These are phyloP conservation scores for Stictonetta naevosa DNA, from an alignment of 2,113 vertebrate species.

Conservation along the genomic window DNA sequence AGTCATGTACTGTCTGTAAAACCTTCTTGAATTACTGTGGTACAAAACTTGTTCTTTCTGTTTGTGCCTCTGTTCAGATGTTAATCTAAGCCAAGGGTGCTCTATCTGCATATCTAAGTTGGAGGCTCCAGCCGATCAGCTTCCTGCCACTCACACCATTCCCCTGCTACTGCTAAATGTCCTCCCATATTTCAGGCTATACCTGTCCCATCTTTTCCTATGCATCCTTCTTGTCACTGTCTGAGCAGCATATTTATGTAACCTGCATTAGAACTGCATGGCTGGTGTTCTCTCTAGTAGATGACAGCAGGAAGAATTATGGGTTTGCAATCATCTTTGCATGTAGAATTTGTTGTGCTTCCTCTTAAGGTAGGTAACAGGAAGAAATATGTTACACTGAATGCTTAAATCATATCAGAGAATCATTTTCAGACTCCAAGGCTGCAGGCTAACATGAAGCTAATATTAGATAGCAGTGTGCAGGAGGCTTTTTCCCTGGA, in stretches of 20 bases:
- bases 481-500: neutral
- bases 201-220: neutral
- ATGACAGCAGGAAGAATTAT: neutral
- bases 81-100: neutral
- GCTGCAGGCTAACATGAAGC: neutral
- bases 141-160: neutral
- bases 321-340: neutral
- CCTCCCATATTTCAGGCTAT: neutral
- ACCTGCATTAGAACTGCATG: neutral
- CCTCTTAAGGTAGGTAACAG: neutral
- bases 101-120: neutral
- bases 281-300: neutral
- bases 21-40: neutral
- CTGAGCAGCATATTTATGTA: neutral
- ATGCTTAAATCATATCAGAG: neutral
- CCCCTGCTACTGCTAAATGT: fast-evolving
- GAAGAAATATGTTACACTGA: neutral
- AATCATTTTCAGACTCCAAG: neutral
- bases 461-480: neutral
- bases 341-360: neutral
- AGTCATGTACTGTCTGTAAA: neutral
- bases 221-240: neutral
- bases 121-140: neutral
- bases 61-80: neutral
- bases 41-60: neutral